These are phyloP conservation scores for Oreochromis mossambicus DNA, from an alignment of 2,797 vertebrate species.

Conservation along the genomic window DNA sequence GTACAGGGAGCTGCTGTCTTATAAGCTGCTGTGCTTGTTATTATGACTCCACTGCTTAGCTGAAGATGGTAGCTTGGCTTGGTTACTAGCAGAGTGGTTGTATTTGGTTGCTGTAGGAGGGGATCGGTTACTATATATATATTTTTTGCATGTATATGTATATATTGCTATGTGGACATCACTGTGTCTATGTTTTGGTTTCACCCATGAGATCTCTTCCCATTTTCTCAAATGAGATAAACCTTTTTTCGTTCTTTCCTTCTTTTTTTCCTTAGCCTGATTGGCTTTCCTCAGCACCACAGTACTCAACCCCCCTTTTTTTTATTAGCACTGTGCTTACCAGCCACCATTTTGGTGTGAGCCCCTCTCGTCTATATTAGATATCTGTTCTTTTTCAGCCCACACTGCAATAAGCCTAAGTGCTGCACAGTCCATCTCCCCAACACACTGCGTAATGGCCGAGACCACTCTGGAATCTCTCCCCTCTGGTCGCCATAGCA, in stretches of 20 bases:
- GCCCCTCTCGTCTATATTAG: slow-evolving; percentile 55
- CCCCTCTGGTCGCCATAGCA: slow-evolving; percentile 60
- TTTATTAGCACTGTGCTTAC: slow-evolving; percentile 37
- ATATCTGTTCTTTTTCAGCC: slow-evolving; percentile 61
- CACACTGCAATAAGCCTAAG: slow-evolving; percentile 71
- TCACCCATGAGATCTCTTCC: background rate
- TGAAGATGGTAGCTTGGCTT: background rate
- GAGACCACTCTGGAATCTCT: slow-evolving; percentile 61
- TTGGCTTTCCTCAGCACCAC: slow-evolving; percentile 1
- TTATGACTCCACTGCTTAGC: background rate
- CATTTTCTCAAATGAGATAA: slow-evolving; percentile 15
- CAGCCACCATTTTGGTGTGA: slow-evolving; percentile 60
- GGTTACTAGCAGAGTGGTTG: background rate
- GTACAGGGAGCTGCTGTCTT: background rate
- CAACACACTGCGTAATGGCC: slow-evolving; percentile 59
- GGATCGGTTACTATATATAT: background rate
- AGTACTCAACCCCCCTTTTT: background rate
- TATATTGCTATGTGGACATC: background rate
- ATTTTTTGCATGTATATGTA: rapidly evolving
- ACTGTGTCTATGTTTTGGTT: background rate
- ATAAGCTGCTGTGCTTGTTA: background rate
- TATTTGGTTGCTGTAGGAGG: background rate
- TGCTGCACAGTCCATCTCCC: slow-evolving; percentile 64
- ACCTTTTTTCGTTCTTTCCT: background rate
- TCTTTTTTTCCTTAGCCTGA: background rate